These are phyloP conservation scores for Garrulus glandarius DNA, from an alignment of 2,797 vertebrate genomes.

Conservation along the genomic window DNA sequence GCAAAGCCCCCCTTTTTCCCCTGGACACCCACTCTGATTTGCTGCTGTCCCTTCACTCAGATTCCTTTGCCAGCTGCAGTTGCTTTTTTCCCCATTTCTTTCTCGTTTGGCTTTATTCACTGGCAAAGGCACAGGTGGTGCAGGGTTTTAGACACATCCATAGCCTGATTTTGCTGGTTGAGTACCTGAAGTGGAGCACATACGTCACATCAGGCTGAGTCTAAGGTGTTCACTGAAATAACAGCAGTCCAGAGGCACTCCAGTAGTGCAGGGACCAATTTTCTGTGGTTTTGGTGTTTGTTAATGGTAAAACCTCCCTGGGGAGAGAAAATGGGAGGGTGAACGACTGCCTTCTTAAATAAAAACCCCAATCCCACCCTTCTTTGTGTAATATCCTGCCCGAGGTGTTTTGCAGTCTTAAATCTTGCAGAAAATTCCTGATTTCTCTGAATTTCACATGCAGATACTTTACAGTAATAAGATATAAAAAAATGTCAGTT, in stretches of 20 bases:
- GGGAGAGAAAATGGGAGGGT: rapidly evolving
- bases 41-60: rapidly evolving
- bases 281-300: rapidly evolving
- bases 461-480: neutral
- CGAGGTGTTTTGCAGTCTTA: neutral
- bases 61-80: neutral
- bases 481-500: neutral
- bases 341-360: rapidly evolving
- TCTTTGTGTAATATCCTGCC: neutral
- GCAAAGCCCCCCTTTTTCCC: neutral
- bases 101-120: rapidly evolving
- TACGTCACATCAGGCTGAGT: neutral
- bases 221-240: neutral
- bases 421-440: neutral
- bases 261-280: neutral
- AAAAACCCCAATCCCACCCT: neutral
- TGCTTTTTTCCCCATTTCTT: rapidly evolving
- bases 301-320: neutral
- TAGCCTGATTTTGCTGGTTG: neutral
- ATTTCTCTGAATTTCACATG: neutral
- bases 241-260: neutral
- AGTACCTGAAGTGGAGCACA: rapidly evolving
- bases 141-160: rapidly evolving
- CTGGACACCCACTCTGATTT: rapidly evolving
- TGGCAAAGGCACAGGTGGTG: rapidly evolving